phyloP scores from a whole-genome alignment of 2,113 vertebrate species.

The Formicarius rufipectus region DNA sequence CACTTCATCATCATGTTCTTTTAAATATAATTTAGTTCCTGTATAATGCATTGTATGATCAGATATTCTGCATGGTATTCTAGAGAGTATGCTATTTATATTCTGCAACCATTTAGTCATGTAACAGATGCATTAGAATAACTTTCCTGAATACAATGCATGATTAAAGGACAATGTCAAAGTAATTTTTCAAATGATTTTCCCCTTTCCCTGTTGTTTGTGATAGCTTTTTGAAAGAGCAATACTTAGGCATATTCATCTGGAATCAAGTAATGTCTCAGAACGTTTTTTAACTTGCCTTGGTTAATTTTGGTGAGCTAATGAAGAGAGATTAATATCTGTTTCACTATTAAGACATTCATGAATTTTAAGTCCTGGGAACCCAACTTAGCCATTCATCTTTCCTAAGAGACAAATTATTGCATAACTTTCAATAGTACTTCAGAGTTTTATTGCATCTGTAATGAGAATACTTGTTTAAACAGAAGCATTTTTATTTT shows the following conservation, averaged over 20 bases:
- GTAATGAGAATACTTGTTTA: constrained; percentile 70
- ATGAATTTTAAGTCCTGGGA: constrained; percentile 81
- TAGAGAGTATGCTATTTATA: constrained; percentile 1
- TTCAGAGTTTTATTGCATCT: constrained; percentile 79
- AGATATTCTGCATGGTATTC: background rate
- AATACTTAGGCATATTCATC: constrained; percentile 25
- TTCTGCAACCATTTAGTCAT: background rate
- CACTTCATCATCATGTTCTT: background rate
- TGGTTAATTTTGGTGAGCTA: constrained; percentile 64
- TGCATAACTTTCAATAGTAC: constrained; percentile 84
- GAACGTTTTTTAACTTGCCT: constrained; percentile 56
- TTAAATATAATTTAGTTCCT: background rate
- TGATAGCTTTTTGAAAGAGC: constrained; percentile 31
- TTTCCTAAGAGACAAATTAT: constrained; percentile 89
- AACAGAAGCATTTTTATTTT: constrained; percentile 55
- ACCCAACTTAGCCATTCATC: constrained; percentile 79
- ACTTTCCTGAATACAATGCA: constrained; percentile 28
- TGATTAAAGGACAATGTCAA: constrained; percentile 56
- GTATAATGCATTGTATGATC: background rate
- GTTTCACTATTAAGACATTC: constrained; percentile 86
- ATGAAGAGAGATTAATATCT: constrained; percentile 72
- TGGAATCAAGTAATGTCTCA: constrained; percentile 53
- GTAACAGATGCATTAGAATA: constrained; percentile 8
- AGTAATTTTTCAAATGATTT: constrained; percentile 47
- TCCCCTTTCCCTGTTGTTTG: constrained; percentile 7